Evolutionary conservation across 2,888 invertebrate species (phyloP).

Genomic region (Apamea sordens): DNA sequence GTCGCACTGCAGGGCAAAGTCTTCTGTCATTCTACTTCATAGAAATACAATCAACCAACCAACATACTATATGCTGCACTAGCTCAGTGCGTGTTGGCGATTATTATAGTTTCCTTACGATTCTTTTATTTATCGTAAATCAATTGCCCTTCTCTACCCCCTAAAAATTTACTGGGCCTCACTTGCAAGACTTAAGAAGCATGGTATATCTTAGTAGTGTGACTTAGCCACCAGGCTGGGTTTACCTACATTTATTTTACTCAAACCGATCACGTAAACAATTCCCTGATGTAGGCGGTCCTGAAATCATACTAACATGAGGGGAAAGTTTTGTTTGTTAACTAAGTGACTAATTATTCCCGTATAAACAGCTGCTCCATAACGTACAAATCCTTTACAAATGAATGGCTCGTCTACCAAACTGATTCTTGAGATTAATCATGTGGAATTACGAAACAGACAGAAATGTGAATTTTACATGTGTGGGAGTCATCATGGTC

Average conservation of each 20-base stretch:
- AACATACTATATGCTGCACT: not conserved
- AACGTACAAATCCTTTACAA: not conserved
- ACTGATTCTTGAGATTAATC: not conserved
- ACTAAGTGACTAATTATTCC: not conserved
- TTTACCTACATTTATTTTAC: not conserved
- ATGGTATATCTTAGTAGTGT: not conserved
- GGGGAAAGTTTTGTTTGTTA: constrained; percentile 29
- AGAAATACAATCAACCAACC: not conserved
- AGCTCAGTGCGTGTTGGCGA: not conserved
- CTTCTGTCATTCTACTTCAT: not conserved
- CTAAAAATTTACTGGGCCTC: not conserved
- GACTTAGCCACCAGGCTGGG: not conserved
- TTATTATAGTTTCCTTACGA: not conserved
- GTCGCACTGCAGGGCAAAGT: not conserved
- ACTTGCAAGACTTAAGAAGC: not conserved
- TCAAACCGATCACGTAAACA: not conserved
- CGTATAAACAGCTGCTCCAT: constrained; percentile 9
- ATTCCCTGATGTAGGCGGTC: not conserved
- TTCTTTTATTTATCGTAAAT: not conserved
- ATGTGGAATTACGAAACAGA: not conserved
- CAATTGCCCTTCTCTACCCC: not conserved
- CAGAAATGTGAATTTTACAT: not conserved
- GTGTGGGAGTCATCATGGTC: not conserved
- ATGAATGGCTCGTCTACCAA: not conserved
- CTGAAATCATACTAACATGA: constrained; percentile 14